Conservation (phyloP, 2,113 vertebrate genomes). For the Furnarius figulus region DNA sequence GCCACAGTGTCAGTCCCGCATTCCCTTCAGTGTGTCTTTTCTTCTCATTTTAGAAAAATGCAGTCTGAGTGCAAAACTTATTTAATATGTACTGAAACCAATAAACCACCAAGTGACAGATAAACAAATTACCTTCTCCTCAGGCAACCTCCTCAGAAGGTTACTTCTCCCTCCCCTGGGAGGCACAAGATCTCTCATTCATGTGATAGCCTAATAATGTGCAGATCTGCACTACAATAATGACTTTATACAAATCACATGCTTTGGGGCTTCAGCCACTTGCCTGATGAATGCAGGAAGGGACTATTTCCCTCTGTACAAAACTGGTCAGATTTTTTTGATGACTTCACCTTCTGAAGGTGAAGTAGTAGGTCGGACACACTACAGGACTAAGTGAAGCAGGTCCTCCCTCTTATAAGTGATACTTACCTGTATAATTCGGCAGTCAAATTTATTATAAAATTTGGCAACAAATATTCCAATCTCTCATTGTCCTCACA, state of each 20-base stretch:
- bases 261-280: not conserved
- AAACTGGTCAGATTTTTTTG: not conserved
- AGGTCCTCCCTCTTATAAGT: not conserved
- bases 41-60: not conserved
- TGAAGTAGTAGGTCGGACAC: not conserved
- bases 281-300: not conserved
- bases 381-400: not conserved
- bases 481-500: not conserved
- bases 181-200: not conserved
- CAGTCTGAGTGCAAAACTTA: not conserved
- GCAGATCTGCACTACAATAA: not conserved
- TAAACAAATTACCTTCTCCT: conserved; percentile 23
- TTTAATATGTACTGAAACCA: conserved; percentile 14
- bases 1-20: not conserved
- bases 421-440: not conserved
- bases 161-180: not conserved
- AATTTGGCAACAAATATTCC: not conserved
- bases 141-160: not conserved
- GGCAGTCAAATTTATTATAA: not conserved
- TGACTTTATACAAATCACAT: not conserved
- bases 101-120: not conserved
- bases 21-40: not conserved
- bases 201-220: not conserved
- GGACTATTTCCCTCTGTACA: not conserved
- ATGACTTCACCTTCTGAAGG: not conserved